These are phyloP conservation scores for Dipodomys stephensi DNA, from an alignment of 2,113 vertebrate genomes.

Conservation along the genomic window DNA sequence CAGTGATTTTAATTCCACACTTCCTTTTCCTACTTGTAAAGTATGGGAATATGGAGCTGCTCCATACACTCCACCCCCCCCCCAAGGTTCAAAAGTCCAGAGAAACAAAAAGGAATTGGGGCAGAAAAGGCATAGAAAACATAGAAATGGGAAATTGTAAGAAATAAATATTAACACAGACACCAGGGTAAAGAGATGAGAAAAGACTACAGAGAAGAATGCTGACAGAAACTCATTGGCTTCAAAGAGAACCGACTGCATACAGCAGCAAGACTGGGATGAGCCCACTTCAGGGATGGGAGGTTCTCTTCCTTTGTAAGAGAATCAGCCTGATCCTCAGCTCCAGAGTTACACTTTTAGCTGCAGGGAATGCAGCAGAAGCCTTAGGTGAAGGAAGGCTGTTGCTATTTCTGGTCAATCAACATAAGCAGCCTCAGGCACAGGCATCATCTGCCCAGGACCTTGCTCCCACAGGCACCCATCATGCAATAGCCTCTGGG, in stretches of 20 bases:
- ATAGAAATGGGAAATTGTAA: not conserved
- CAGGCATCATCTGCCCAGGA: conserved; percentile 67
- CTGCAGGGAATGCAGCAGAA: conserved; percentile 13
- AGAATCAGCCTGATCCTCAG: not conserved
- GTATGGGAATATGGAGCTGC: not conserved
- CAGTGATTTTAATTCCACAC: too few species aligned
- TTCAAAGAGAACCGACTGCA: not conserved
- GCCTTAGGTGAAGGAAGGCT: conserved; percentile 32
- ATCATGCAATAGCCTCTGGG: conserved; percentile 71
- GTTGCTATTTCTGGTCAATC: conserved; percentile 71
- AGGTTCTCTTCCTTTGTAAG: not conserved
- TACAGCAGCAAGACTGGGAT: not conserved
- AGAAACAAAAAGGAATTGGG: not conserved
- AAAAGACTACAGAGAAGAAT: not conserved
- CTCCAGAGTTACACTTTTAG: conserved; percentile 20
- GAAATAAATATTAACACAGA: not conserved
- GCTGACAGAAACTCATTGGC: not conserved
- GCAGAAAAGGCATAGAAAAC: not conserved
- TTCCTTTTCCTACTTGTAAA: not conserved
- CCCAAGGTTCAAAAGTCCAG: not conserved
- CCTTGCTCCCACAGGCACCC: conserved; percentile 56
- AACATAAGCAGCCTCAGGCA: conserved; percentile 75
- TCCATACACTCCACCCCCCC: not conserved
- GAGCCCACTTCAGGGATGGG: fast-evolving
- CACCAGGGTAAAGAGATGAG: not conserved